phyloP scores from a whole-genome alignment of 2,888 invertebrate genomes.

The Athrips mouffetella region DNA sequence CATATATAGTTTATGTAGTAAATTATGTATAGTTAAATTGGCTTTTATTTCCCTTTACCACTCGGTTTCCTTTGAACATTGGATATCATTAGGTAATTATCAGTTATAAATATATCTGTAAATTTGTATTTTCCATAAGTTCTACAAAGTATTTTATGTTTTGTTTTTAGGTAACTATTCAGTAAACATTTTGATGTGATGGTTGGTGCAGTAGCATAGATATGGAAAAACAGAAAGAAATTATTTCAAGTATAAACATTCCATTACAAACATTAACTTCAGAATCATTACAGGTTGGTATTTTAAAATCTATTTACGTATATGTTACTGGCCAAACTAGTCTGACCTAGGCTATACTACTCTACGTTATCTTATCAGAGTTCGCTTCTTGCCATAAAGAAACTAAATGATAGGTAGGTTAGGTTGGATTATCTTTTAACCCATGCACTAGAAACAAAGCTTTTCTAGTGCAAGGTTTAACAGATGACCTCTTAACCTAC shows the following conservation, averaged over 20 bases:
- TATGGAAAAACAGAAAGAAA: slow-evolving; percentile 38
- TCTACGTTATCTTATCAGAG: too few relatives aligned
- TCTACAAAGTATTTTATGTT: too few relatives aligned
- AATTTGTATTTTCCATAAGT: background rate
- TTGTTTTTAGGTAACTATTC: slow-evolving; percentile 14
- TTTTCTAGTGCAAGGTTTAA: too few relatives aligned
- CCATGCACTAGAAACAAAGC: too few relatives aligned
- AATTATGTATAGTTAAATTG: slow-evolving; percentile 35
- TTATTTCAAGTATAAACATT: slow-evolving; percentile 33
- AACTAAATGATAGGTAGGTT: too few relatives aligned
- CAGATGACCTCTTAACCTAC: too few relatives aligned
- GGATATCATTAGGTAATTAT: slow-evolving; percentile 1
- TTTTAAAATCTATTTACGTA: too few relatives aligned
- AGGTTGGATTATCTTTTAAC: too few relatives aligned
- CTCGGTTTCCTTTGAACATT: slow-evolving; percentile 8
- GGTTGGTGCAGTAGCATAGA: too few relatives aligned
- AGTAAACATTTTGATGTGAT: slow-evolving; percentile 12
- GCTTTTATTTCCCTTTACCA: slow-evolving; percentile 45
- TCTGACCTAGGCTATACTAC: too few relatives aligned
- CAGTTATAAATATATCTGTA: background rate
- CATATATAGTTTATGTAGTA: slow-evolving; percentile 40
- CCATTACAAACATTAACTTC: slow-evolving; percentile 35
- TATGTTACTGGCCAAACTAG: too few relatives aligned
- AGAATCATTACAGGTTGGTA: slow-evolving; percentile 48
- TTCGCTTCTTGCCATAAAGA: too few relatives aligned